A percentile compares a stretch with the other conserved stretches of the same genome.
Conservation (phyloP, 1,140 invertebrate genomes). For the Protaetia brevitarsis region DNA sequence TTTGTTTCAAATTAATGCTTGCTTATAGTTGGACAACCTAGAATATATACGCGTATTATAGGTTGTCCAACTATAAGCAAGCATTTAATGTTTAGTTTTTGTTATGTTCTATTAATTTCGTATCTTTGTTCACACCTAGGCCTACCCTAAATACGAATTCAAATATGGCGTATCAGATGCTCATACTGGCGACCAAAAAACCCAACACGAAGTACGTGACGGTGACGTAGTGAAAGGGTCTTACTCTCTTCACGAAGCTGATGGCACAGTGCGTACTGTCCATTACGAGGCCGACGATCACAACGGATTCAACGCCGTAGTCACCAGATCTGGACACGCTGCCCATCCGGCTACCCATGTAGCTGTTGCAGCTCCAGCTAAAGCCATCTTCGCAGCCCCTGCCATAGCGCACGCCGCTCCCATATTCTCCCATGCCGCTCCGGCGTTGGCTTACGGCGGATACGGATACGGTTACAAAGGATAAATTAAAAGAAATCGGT, state of each 20-base stretch:
- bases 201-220: constrained; percentile 17
- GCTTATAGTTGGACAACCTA: too few relatives aligned
- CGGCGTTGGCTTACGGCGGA: not conserved
- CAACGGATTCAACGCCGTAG: constrained; percentile 29
- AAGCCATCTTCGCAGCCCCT: constrained; percentile 10
- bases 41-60: too few relatives aligned
- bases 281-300: constrained; percentile 23
- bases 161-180: constrained; percentile 10
- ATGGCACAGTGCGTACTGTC: constrained; percentile 5
- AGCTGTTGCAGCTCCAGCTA: not conserved
- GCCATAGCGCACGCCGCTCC: constrained; percentile 13
- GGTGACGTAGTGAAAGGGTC: constrained; percentile 22
- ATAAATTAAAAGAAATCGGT: not conserved
- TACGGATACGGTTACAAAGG: constrained; percentile 16
- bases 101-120: not conserved
- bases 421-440: not conserved
- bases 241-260: constrained; percentile 17
- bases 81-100: not conserved
- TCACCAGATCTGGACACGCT: constrained; percentile 28
- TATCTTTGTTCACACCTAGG: too few relatives aligned
- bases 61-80: too few relatives aligned
- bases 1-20: too few relatives aligned
- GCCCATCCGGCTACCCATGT: constrained; percentile 22
- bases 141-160: constrained; percentile 20
- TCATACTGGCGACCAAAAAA: constrained; percentile 17